Evolutionary conservation across 2,888 invertebrate species (phyloP).

Genomic region (Tiliacea citrago): DNA sequence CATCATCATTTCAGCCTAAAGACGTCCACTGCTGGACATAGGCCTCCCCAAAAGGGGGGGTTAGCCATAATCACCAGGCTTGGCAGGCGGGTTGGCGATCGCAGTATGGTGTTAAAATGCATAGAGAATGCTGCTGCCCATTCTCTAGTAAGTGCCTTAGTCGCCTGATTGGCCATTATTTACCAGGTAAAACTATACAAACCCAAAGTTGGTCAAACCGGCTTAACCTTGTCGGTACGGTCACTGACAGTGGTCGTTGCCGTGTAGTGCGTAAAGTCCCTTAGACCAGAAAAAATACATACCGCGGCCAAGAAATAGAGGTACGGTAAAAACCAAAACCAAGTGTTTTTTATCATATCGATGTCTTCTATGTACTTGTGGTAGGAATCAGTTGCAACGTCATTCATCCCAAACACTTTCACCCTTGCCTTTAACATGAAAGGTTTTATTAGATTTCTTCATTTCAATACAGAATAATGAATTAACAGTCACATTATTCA

Average conservation of each 20-base stretch:
- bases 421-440: conserved; percentile 21
- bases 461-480: neutral
- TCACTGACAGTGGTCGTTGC: neutral
- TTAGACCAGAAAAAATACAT: neutral
- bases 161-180: neutral
- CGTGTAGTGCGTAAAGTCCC: neutral
- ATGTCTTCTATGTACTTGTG: conserved; percentile 36
- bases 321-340: conserved; percentile 27
- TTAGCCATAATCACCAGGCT: no score
- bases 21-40: no score
- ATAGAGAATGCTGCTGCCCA: no score
- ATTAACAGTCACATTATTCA: neutral
- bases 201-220: neutral
- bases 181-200: neutral
- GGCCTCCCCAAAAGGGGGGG: no score
- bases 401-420: conserved; percentile 36
- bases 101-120: no score
- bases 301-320: conserved; percentile 37
- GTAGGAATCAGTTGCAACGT: conserved; percentile 29
- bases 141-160: no score
- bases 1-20: no score
- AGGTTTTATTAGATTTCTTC: neutral
- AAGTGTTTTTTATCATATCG: conserved; percentile 23
- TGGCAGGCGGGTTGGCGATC: no score
- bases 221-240: no score